phyloP scores from a whole-genome alignment of 2,888 invertebrate species.

The Ophraella communa region DNA sequence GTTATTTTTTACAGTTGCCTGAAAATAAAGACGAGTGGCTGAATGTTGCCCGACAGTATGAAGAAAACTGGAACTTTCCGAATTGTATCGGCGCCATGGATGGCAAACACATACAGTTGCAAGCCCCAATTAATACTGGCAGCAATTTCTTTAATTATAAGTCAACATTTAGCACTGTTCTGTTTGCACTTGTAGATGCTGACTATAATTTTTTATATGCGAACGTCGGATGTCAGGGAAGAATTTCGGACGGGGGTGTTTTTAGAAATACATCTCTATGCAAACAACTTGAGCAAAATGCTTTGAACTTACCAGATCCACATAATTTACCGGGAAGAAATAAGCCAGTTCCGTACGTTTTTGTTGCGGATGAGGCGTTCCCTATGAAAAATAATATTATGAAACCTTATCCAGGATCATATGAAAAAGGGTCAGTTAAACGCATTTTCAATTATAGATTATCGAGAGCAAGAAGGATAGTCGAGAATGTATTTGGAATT shows the following conservation, averaged over 20 bases:
- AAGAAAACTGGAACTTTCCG: constrained; percentile 27
- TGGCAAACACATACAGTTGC: constrained; percentile 50
- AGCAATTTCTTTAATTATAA: constrained; percentile 51
- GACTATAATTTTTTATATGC: constrained; percentile 53
- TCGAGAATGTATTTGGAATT: too few relatives aligned
- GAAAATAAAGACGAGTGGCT: too few relatives aligned
- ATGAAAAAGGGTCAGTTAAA: constrained; percentile 11
- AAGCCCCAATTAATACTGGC: constrained; percentile 46
- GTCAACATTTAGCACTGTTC: constrained; percentile 50
- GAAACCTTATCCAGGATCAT: constrained; percentile 23
- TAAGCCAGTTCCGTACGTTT: constrained; percentile 43
- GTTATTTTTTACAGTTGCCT: too few relatives aligned
- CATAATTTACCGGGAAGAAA: constrained; percentile 9
- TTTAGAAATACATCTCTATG: constrained; percentile 22
- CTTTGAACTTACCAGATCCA: constrained; percentile 13
- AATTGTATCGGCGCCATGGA: constrained; percentile 46
- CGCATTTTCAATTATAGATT: constrained; percentile 32
- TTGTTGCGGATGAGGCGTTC: constrained; percentile 57
- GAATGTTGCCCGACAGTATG: too few relatives aligned
- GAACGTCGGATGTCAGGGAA: constrained; percentile 50
- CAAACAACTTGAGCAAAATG: constrained; percentile 14
- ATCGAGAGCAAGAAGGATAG: too few relatives aligned
- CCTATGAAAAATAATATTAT: constrained; percentile 21
- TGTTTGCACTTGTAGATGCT: constrained; percentile 55
- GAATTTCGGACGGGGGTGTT: constrained; percentile 50